Percentiles rank a stretch among this genome's conserved stretches.
Conservation (phyloP, 2,888 invertebrate genomes). For the Cosmia pyralina region DNA sequence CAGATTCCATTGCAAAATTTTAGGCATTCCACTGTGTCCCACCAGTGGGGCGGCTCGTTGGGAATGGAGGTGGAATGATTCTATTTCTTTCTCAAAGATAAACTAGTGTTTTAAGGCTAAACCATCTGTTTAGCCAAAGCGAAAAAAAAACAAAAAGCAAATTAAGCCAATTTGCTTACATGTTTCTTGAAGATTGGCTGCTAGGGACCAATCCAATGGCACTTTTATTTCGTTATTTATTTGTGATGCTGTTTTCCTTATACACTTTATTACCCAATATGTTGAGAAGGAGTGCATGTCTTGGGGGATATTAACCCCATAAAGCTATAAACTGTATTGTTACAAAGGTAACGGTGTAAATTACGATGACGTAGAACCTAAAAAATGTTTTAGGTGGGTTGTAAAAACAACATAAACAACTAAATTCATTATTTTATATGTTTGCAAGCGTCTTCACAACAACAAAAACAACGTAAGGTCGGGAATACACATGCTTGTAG, state of each 20-base stretch:
- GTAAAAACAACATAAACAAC: constrained; percentile 31
- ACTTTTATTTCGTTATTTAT: constrained; percentile 58
- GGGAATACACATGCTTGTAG: no score
- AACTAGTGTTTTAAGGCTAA: not conserved
- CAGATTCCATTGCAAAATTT: no score
- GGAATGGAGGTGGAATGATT: no score
- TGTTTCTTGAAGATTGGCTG: constrained; percentile 52
- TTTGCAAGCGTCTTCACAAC: not conserved
- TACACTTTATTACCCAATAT: constrained; percentile 56
- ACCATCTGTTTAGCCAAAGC: not conserved
- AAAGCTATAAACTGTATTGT: constrained; percentile 44
- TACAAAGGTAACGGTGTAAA: constrained; percentile 41
- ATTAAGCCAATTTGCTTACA: constrained; percentile 28
- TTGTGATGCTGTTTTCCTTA: constrained; percentile 50
- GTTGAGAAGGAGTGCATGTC: constrained; percentile 52
- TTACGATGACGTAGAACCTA: constrained; percentile 19
- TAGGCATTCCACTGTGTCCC: no score
- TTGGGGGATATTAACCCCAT: constrained; percentile 50
- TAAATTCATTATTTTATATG: constrained; percentile 5
- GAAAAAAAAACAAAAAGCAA: not conserved
- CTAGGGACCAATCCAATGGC: constrained; percentile 46
- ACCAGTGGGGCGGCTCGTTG: no score
- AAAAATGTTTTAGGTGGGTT: constrained; percentile 18
- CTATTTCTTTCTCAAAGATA: not conserved
- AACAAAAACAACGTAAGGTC: not conserved